A percentile compares a stretch with the other conserved stretches of the same genome.
Evolutionary conservation across 2,888 invertebrate genomes (phyloP).

Genomic region (Resseliella maxima): DNA sequence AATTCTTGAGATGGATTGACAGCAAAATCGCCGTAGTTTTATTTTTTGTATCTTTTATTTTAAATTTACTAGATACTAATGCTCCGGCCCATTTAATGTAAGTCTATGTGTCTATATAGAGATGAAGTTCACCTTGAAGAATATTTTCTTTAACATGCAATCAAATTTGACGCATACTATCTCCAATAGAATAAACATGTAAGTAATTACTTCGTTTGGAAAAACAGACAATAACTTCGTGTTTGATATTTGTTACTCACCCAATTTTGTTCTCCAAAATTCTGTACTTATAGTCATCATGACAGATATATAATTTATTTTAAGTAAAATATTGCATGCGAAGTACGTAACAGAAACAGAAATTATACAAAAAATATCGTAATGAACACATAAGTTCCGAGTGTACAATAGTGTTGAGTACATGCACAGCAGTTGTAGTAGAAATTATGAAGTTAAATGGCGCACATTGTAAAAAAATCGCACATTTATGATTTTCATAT

Average conservation of each 20-base stretch:
- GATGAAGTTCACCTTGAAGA: too few relatives aligned
- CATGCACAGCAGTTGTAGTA: constrained; percentile 35
- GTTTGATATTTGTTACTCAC: constrained; percentile 70
- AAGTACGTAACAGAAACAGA: background rate
- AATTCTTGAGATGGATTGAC: too few relatives aligned
- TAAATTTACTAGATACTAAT: too few relatives aligned
- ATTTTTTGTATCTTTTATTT: too few relatives aligned
- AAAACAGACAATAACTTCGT: background rate
- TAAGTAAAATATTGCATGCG: background rate
- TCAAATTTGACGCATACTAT: too few relatives aligned
- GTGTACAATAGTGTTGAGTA: background rate
- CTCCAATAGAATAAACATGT: too few relatives aligned
- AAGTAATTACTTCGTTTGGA: too few relatives aligned
- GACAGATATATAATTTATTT: background rate
- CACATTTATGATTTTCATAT: constrained; percentile 44
- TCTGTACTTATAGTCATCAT: constrained; percentile 63
- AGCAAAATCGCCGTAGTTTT: too few relatives aligned
- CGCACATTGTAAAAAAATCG: constrained; percentile 1
- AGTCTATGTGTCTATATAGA: too few relatives aligned
- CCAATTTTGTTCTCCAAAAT: constrained; percentile 88
- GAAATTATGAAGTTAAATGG: background rate
- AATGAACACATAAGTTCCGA: background rate
- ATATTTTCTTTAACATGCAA: too few relatives aligned
- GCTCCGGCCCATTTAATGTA: too few relatives aligned
- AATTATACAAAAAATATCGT: constrained; percentile 27